Percentiles rank a stretch among this genome's conserved stretches.
These are phyloP conservation scores for Aurelia sp. DNA, from an alignment of 30 jellyfish, hydroid and myxozoan species.

Conservation along the genomic window DNA sequence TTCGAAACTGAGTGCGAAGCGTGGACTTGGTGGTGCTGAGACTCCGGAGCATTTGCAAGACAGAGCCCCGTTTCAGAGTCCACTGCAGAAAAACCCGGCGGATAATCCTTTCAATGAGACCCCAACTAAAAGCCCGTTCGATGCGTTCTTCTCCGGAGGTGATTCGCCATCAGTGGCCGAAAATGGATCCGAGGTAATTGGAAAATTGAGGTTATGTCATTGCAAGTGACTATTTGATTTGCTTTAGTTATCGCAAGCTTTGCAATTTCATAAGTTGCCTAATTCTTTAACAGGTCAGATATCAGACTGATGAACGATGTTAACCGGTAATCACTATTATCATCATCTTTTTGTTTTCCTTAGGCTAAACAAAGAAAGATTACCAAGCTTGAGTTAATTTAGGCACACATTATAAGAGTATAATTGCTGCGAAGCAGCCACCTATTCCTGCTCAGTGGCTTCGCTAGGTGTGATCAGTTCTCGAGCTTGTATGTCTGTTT, in stretches of 20 bases:
- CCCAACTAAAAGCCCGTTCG: constrained; percentile 39
- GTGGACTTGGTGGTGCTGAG: constrained; percentile 39
- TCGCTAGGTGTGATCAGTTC: no score
- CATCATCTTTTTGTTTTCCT: no score
- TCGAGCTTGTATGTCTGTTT: no score
- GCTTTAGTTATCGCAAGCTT: neutral
- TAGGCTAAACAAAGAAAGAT: no score
- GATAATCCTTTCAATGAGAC: constrained; percentile 39
- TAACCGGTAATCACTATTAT: neutral
- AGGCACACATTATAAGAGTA: no score
- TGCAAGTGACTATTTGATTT: neutral
- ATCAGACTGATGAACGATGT: no score
- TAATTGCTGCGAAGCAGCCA: no score
- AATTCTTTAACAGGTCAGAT: no score
- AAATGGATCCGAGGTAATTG: neutral
- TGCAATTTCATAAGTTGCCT: no score
- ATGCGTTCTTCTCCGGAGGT: constrained; percentile 12
- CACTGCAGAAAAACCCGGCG: constrained; percentile 47
- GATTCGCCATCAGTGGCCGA: constrained; percentile 12
- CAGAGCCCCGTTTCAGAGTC: constrained; percentile 61
- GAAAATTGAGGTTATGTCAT: neutral
- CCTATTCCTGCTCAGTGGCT: no score
- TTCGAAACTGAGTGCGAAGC: constrained; percentile 28
- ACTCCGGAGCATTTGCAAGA: constrained; percentile 31
- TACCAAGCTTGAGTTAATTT: no score